Evolutionary conservation across 2,113 vertebrate genomes (phyloP).

Genomic region (Stigmatopora nigra): DNA sequence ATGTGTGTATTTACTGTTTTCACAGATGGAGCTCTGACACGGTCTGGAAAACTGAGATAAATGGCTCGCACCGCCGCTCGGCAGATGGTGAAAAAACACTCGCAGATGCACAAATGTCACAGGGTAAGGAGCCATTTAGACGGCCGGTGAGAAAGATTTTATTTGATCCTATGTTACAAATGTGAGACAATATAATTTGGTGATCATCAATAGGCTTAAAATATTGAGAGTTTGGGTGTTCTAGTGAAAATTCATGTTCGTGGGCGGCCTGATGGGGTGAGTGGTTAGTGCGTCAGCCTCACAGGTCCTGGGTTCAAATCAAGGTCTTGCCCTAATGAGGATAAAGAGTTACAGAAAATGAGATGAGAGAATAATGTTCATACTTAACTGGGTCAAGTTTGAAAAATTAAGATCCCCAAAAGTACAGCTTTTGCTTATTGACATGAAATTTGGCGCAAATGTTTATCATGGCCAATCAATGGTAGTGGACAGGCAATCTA

Average conservation of each 20-base stretch:
- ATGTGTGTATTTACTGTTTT: conserved; percentile 65
- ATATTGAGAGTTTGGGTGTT: background rate
- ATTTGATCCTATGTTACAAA: background rate
- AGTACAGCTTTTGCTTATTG: background rate
- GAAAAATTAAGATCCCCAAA: background rate
- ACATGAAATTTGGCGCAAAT: background rate
- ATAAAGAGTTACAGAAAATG: no score
- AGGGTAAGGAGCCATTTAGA: conserved; percentile 1
- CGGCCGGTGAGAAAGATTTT: background rate
- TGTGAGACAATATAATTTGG: background rate
- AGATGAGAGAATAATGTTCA: no score
- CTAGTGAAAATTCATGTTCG: background rate
- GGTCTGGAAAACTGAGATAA: conserved; percentile 69
- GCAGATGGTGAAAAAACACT: conserved; percentile 55
- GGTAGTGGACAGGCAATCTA: no score
- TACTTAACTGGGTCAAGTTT: no score
- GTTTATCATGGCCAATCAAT: background rate
- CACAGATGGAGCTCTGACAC: conserved; percentile 67
- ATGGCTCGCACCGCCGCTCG: conserved; percentile 46
- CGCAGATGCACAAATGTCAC: conserved; percentile 10
- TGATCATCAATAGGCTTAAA: background rate
- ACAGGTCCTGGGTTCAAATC: no score
- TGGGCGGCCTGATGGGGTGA: background rate
- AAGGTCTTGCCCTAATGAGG: no score
- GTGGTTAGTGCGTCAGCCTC: no score